Percentiles rank a stretch among this genome's conserved stretches.
These are phyloP conservation scores for Megaceryle torquata DNA, from an alignment of 2,113 vertebrate species.

Conservation along the genomic window DNA sequence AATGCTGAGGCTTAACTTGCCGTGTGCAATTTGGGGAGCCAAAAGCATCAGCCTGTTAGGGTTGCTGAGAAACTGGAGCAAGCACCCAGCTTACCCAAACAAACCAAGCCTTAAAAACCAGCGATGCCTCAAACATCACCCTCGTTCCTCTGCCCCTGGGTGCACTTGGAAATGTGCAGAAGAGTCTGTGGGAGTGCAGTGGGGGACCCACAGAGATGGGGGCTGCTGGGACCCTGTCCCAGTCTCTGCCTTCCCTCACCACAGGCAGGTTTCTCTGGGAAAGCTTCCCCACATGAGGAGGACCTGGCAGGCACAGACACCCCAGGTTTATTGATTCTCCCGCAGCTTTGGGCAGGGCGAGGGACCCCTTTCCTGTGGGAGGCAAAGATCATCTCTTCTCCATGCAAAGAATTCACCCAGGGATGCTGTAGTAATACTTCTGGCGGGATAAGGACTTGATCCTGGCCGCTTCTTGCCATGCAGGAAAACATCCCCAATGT, in stretches of 20 bases:
- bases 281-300: not conserved
- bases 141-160: not conserved
- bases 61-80: slow-evolving; percentile 19
- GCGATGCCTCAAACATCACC: not conserved
- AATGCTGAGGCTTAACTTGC: not conserved
- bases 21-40: not conserved
- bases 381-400: not conserved
- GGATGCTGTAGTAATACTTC: not conserved
- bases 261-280: not conserved
- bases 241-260: not conserved
- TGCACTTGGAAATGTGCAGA: not conserved
- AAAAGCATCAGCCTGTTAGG: not conserved
- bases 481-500: not conserved
- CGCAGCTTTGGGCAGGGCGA: not conserved
- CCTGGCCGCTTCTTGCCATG: not conserved
- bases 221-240: not conserved
- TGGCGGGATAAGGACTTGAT: not conserved
- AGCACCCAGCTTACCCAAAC: not conserved
- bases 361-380: not conserved
- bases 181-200: not conserved
- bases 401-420: not conserved
- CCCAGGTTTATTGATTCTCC: not conserved
- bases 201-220: not conserved
- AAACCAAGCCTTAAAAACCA: not conserved
- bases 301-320: not conserved